A percentile compares a stretch with the other conserved stretches of the same genome.
phyloP scores from a whole-genome alignment of 2,888 invertebrate genomes.

The Clivina fossor region DNA sequence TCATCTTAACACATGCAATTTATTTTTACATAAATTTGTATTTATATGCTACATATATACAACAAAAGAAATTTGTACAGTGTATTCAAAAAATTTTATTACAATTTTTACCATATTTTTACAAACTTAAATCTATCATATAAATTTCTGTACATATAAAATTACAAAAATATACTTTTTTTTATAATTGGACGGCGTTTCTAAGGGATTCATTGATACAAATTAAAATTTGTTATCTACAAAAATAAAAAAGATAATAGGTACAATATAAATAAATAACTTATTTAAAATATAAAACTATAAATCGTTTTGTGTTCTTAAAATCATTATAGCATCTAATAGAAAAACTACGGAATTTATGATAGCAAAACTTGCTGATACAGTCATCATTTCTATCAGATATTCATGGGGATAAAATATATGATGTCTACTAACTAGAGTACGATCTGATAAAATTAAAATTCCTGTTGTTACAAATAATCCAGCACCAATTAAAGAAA shows the following conservation, averaged over 20 bases:
- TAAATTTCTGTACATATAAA: background rate
- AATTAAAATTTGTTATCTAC: too few relatives aligned
- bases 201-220: too few relatives aligned
- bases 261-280: constrained; percentile 1
- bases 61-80: too few relatives aligned
- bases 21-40: too few relatives aligned
- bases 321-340: constrained; percentile 63
- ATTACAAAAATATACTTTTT: background rate
- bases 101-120: too few relatives aligned
- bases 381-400: constrained; percentile 64
- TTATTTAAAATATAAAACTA: constrained; percentile 43
- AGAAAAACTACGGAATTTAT: constrained; percentile 63
- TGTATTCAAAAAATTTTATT: too few relatives aligned
- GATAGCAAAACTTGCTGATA: constrained; percentile 65
- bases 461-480: constrained; percentile 67
- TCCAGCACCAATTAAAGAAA: constrained; percentile 63
- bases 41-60: too few relatives aligned
- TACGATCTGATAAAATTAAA: constrained; percentile 58
- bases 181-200: too few relatives aligned
- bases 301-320: constrained; percentile 59
- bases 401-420: constrained; percentile 65
- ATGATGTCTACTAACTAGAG: constrained; percentile 53
- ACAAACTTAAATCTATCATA: background rate
- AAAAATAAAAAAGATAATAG: too few relatives aligned
- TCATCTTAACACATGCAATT: too few relatives aligned